A percentile compares a stretch with the other conserved stretches of the same genome.
These are phyloP conservation scores for Hoplodrina blanda DNA, from an alignment of 2,888 invertebrate genomes.

Conservation along the genomic window DNA sequence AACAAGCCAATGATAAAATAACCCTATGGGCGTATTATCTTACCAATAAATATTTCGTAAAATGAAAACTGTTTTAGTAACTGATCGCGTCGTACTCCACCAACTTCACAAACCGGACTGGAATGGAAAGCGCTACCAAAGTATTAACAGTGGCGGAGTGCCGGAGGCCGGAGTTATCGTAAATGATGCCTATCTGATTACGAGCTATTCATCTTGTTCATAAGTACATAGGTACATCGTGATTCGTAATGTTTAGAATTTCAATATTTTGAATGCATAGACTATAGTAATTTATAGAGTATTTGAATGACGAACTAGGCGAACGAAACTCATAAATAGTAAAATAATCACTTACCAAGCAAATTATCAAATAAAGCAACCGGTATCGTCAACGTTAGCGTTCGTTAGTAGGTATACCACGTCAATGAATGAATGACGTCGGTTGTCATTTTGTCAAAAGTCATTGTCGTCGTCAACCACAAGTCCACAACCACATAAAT, in stretches of 20 bases:
- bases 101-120: slow-evolving; percentile 63
- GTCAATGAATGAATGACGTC: too few species aligned
- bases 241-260: slow-evolving; percentile 3
- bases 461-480: too few species aligned
- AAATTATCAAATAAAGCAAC: too few species aligned
- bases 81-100: slow-evolving; percentile 56
- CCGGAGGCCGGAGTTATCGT: slow-evolving; percentile 8
- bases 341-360: too few species aligned
- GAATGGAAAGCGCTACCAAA: not conserved
- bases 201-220: too few species aligned
- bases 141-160: not conserved
- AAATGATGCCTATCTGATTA: slow-evolving; percentile 7
- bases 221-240: not conserved
- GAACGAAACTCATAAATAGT: too few species aligned
- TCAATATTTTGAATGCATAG: slow-evolving; percentile 3
- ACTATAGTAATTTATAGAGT: too few species aligned
- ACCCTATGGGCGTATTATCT: slow-evolving; percentile 42
- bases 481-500: too few species aligned
- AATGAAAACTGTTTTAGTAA: slow-evolving; percentile 11
- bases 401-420: too few species aligned
- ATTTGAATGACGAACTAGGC: too few species aligned
- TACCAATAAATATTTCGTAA: slow-evolving; percentile 59
- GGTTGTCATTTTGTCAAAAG: too few species aligned
- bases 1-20: slow-evolving; percentile 1
- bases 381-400: too few species aligned